Base-by-base conservation (phyloP, 2,888 invertebrate species). In the Drosophila fulvimacula region DNA sequence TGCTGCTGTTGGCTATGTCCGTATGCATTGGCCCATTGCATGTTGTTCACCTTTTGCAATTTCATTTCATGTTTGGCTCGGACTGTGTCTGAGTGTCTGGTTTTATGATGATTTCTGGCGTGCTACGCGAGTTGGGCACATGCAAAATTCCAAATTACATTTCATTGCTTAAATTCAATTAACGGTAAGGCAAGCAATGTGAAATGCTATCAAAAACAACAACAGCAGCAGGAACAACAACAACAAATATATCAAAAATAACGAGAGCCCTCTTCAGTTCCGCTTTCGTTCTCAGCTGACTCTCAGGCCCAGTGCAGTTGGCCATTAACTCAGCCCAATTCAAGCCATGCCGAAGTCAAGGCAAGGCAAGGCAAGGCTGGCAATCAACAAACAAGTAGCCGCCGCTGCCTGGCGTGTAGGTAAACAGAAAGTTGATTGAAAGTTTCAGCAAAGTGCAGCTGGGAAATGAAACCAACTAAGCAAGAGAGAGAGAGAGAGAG, bases 71-170 rank as follows among this genome's bases (percentile, higher is more conserved):
- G 76, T 79, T 73, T 71, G 41, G 41, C 60, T 38, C 46, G 17
- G 17, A 15, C 17, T 21, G 48, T 34, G 21, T 17, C 49, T 39
- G 46, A 55, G 46, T 60, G 57, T 57, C 51, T 68, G 52, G 42
- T 63, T 68, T 74, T 78, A 69, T 69, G 79, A 71, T 80, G 66
- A 76, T 75, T 76, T 76, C 57, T 76, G 76, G 76, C 76, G 76
- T 79, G 81, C 81, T 83, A 83, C 84, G 79, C 81, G 69, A 63
- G 56, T 49, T 32, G 64, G 58, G 64, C 69, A 68, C 86, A 86
- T 86, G 84, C 84, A 84, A 84, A 84, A 87, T 73, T 86, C 74
- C 77, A 86, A 84, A 84, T 84, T 84, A 86, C 72, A 84, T 84
- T 84, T 81, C 83, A 83, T 81, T 77, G 75, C 83, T 83, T 75